Evolutionary conservation across 2,113 vertebrate genomes (phyloP), one percentile per base, ranked within the genome.

Genomic region (Hucho hucho): DNA sequence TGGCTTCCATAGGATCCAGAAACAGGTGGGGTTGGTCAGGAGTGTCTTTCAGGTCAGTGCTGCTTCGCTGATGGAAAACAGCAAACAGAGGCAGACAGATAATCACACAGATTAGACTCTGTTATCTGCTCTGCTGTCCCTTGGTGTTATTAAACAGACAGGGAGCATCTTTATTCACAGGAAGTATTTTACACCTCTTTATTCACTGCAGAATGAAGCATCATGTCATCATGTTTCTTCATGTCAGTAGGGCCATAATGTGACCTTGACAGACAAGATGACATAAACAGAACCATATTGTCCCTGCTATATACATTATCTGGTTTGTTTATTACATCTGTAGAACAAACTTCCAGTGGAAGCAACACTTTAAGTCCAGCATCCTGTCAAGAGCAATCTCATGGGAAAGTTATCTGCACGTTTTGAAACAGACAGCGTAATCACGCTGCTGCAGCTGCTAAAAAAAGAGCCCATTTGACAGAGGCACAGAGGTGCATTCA

Each of bases 1-100:
- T 93, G 79, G 88, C 78, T 79, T 93, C 93, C 93, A 93, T 94
- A 49, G 65, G 84, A 89, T 81, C 76, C 53, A 6, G 77, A 66
- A 78, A 89, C 78, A 78, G 85, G 87, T 86, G 79, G 82, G 82
- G 81, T 83, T 88, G 79, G 80, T 80, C 72, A 68, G 80, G 22
- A 64, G 63, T 13, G 25, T 28, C 59, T 72, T 20, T 46, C 69
- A 64, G 63, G 67, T n/a, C 65, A 67, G 24, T 9, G 18, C 29
- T 67, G 65, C 29, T 67, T 67, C 20, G 43, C 29, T 67, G 65
- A 32, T 29, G 65, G 65, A 22, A 32, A 28, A 89, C 77, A 81
- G 73, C 78, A 86, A 83, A 88, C 76, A 81, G 26, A 88, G 68
- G 83, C 9, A 71, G 61, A 13, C 73, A 83, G 86, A 87, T 82